Evolutionary conservation across 2,113 vertebrate species (phyloP), one percentile per base, ranked within the genome.

Genomic region (Rhinoderma darwinii): DNA sequence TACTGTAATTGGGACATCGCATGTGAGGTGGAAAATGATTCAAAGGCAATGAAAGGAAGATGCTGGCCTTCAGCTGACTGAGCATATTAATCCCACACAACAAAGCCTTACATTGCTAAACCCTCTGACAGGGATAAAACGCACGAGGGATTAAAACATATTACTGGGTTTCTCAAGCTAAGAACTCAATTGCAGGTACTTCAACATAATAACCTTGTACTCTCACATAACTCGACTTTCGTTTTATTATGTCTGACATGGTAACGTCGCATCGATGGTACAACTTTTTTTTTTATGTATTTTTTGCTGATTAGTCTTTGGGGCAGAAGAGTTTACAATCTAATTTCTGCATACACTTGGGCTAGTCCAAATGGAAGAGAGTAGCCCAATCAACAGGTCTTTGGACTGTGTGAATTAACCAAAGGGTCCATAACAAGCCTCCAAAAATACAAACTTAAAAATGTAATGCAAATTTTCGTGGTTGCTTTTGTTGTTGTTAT

Each of bases 1-100:
- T 1, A 47, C 41, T 82, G 43, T 82, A 68, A 68, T 35, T 82
- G 81, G 41, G 61, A 83, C 61, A 63, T 81, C 7, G 30, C 63
- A 66, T 82, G 51, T 17, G 37, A 81, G 18, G 43, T 81, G 37
- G 56, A 82, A 30, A 66, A 82, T 82, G 79, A 82, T 82, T 82
- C 59, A 82, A 82, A 63, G 41, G 7, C 63, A 83, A 70, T 72
- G 81, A 82, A 82, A 82, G 61, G 61, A 11, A 82, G 80, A 72
- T 43, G 81, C 63, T 83, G 63, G 43, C 27, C 63, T 51, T 70
- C 50, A 68, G 63, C 43, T 70, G 81, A 83, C 68, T 47, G 81
- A 83, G 41, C 41, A 51, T 27, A 72, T 22, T 68, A 72, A 83
- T 72, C 61, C 30, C 22, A 37, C 79, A 82, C 25, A 63, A 72